phyloP scores from a whole-genome alignment of 2,797 vertebrate species.

The Manis crassicaudata region DNA sequence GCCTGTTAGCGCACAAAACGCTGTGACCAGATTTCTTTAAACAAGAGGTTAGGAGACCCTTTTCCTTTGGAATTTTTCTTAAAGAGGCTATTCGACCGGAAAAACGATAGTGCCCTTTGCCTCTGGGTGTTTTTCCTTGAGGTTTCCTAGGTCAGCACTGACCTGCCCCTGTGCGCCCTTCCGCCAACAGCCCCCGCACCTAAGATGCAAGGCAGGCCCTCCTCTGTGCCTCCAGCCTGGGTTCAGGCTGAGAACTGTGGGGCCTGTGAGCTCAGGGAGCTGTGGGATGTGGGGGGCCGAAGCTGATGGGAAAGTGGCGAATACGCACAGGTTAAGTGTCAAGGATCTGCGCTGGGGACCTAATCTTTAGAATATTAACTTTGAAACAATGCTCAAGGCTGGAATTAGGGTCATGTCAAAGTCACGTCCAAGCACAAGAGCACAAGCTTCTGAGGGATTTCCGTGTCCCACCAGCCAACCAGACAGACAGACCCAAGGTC shows the following conservation, averaged over 20 bases:
- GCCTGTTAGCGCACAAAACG: neutral
- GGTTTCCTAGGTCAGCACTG: too few species aligned
- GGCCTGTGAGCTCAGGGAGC: neutral
- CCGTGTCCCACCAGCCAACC: neutral
- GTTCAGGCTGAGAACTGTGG: neutral
- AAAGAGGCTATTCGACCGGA: neutral
- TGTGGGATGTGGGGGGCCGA: rapidly evolving
- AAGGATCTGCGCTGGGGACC: neutral
- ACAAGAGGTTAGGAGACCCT: too few species aligned
- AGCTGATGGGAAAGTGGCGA: neutral
- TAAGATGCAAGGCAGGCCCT: neutral
- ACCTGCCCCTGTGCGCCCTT: neutral
- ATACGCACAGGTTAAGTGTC: neutral
- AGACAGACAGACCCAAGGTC: neutral
- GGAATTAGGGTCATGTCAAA: neutral
- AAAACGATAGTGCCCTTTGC: neutral
- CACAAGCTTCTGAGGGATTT: neutral
- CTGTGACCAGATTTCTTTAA: neutral
- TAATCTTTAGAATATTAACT: neutral
- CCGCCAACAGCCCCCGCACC: rapidly evolving
- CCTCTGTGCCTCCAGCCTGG: neutral
- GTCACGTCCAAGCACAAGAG: neutral
- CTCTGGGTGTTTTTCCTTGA: neutral
- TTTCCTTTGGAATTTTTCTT: neutral
- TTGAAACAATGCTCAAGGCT: neutral